Percentiles rank a stretch among this genome's conserved stretches.
phyloP scores from a whole-genome alignment of 2,888 invertebrate species.

The Conops quadrifasciatus region DNA sequence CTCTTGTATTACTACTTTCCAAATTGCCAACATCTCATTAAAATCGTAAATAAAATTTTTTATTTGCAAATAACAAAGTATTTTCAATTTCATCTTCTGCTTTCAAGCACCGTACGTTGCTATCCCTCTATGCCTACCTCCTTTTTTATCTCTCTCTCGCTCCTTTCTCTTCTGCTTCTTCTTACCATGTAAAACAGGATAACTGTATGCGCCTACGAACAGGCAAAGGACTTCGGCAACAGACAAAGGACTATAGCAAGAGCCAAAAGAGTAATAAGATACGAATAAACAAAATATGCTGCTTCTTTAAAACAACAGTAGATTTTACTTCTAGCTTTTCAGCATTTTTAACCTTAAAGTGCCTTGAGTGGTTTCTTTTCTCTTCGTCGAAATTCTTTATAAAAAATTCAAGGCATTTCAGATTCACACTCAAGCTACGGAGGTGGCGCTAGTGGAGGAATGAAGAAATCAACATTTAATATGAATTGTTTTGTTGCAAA shows the following conservation, averaged over 20 bases:
- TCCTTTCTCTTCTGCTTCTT: neutral
- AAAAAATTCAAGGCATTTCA: too few relatives aligned
- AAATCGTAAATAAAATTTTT: neutral
- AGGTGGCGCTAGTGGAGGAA: too few relatives aligned
- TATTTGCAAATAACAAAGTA: too few relatives aligned
- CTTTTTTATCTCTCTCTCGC: neutral
- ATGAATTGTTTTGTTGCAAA: too few relatives aligned
- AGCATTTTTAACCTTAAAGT: neutral
- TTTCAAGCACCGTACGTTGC: too few relatives aligned
- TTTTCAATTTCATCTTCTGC: too few relatives aligned
- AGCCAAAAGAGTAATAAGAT: too few relatives aligned
- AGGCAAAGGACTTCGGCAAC: neutral
- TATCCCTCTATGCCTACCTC: neutral
- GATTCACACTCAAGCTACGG: too few relatives aligned
- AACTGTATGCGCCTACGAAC: neutral
- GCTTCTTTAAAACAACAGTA: neutral
- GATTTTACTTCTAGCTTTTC: neutral
- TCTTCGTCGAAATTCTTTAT: neutral
- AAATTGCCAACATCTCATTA: conserved; percentile 2
- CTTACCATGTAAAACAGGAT: too few relatives aligned
- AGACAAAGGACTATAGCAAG: too few relatives aligned
- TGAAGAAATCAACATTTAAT: too few relatives aligned
- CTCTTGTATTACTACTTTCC: neutral
- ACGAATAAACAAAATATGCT: too few relatives aligned
- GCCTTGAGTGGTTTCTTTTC: neutral